Evolutionary conservation across 2,888 invertebrate genomes (phyloP), one percentile per base, ranked within the genome.

Genomic region (Girardia tigrina): DNA sequence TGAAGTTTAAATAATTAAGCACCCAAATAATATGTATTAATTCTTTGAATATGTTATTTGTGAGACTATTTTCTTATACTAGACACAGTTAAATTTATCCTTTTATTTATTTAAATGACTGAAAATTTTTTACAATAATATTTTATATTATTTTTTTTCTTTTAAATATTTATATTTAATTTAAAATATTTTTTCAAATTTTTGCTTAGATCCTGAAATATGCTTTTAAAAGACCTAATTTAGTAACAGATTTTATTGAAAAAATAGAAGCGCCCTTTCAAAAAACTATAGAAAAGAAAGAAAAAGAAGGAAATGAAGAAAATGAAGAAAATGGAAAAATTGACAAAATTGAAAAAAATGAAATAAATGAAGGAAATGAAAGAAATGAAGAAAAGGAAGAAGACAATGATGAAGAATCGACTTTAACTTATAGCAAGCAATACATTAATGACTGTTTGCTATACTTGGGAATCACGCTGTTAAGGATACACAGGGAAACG

Each of bases 401-500:
- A 36, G 81, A 82, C 77, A 79, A 77, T 0, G 79, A 78, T 12
- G 79, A 79, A 0, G 79, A 78, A 12, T 79, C 79, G 0, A 29
- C 29, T 8, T 77, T 82, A 14, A 80, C 80, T 1, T 81, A 83
- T 77, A 72, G 78, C 14, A 79, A 78, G 75, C 79, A 80, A 70
- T 82, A 83, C 76, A 78, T 84, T 23, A 80, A 81, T 42, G 71
- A 77, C 14, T 82, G 82, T 78, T 75, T 84, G 12, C 78, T 79
- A 1, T 78, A 79, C 28, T 80, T 84, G 26, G 81, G 81, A 6
- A 78, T 79, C 23, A 80, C 79, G 42, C 79, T 83, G 27, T 82
- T 83, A 81, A 79, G 78, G 2, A 79, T 83, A 72, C 83, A 84
- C 78, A 81, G 79, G 75, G 79, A 80, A 28, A 81, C 80, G 74